Base-by-base conservation (phyloP, 2,888 invertebrate genomes). In the Cactoblastis cactorum region DNA sequence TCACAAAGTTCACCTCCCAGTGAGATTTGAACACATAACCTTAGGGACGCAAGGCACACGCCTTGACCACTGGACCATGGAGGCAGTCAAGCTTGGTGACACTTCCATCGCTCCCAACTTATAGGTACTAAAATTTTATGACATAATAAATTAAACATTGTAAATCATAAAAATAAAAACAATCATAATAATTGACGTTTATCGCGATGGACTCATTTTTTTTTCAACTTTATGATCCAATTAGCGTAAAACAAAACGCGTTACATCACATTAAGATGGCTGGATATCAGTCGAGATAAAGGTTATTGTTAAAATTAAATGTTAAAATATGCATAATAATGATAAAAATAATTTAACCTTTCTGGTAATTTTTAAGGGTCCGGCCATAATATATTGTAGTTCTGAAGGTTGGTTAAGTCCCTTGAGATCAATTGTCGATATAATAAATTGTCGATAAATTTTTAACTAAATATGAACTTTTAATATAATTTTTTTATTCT, bases 131-230 rank as follows among this genome's bases (percentile, higher is more conserved):
- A 58, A 61, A 53, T 53, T 58, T 58, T 53, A 61, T 53, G 57
- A 57, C 50, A 56, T 17, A 46, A 38, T 51, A 50, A 53, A 56
- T 53, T 54, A 45, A 53, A 61, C 56, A 56, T 55, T 55, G 52
- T 58, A 53, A 57, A 57, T 59, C 55, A 55, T 54, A 53, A 56
- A 57, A 53, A 55, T 54, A 53, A 56, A 57, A 53, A 58, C 50
- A 55, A 58, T 58, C 50, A 56, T 51, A 51, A 51, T 61, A 56
- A 61, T 56, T 56, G 61, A 58, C 58, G 53, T 61, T 60, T 52
- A 60, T 11, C 45, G 53, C 51, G n/a, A n/a, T 8, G 39, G 41
- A 47, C 49, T 48, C 49, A 50, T 53, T 57, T 60, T 51, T 54
- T 50, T 41, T 45, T n/a, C n/a, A 50, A 37, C 46, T 50, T 57